Base-by-base conservation (phyloP, 2,113 vertebrate genomes). In the Promerops cafer region DNA sequence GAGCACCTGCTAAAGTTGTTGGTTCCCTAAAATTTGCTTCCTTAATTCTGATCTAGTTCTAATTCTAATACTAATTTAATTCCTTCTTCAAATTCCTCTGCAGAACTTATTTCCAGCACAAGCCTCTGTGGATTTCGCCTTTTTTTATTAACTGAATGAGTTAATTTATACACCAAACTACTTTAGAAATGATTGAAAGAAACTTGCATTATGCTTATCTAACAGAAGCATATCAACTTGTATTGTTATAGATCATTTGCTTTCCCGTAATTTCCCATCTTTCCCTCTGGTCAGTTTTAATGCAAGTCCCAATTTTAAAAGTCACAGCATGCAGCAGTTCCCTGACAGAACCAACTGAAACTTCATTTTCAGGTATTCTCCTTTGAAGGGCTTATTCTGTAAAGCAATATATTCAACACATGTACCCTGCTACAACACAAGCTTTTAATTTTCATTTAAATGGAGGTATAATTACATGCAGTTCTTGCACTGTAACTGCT, bases 361-460 rank as follows among this genome's bases (percentile, higher is more conserved):
- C 86, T 81, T 81, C 59, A 77, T 86, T 93, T 93, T 86, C 70
- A 81, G 83, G 72, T 82, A 72, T 74, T 87, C 71, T 90, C 47
- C 80, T 89, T 92, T 87, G 75, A 71, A 95, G 49, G 16, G 39
- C 14, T 94, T 79, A 79, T 71, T 69, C 53, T 77, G 33, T 83
- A 86, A 83, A 96, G 66, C 87, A 93, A 77, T 82, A 60, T 81
- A 83, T 79, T 93, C 95, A 91, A 94, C 59, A 91, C 14, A 24
- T 92, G 72, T 74, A 69, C 68, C 33, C 71, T 88, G 45, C 85
- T 95, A 92, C 83, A 77, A 89, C 50, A 86, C 87, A 65, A 89
- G 76, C 88, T 97, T 95, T 90, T 96, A 87, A 95, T 93, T 91
- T 86, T 95, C 96, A 94, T 95, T 97, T 94, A 97, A 97, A 97